phyloP scores from a whole-genome alignment of 2,888 invertebrate species.

The Apamea epomidion region DNA sequence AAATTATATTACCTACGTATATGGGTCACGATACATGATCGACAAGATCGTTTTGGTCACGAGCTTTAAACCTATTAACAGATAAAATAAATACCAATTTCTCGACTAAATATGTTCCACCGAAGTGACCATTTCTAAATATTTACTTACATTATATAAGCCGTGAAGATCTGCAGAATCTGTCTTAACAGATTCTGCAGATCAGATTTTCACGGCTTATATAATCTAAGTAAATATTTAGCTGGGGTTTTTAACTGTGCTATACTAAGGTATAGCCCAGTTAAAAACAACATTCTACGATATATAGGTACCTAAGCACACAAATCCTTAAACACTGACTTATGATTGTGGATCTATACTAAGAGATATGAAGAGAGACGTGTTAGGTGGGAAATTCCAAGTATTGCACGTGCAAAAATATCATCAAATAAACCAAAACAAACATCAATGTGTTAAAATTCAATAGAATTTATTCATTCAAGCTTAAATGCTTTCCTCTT shows the following conservation, averaged over 20 bases:
- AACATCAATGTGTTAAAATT: background rate
- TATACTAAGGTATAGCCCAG: background rate
- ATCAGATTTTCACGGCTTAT: too few species aligned
- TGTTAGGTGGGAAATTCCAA: constrained; percentile 9
- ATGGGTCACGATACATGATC: background rate
- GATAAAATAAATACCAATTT: constrained; percentile 9
- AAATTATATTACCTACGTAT: background rate
- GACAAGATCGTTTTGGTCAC: constrained; percentile 8
- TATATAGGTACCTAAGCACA: background rate
- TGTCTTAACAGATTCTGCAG: too few species aligned
- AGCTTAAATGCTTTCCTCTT: too few species aligned
- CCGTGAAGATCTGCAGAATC: background rate
- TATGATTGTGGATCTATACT: background rate
- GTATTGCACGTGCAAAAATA: background rate
- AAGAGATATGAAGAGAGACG: background rate
- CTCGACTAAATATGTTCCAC: background rate
- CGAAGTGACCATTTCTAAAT: background rate
- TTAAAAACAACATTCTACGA: background rate
- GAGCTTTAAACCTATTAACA: constrained; percentile 6
- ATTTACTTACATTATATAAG: background rate
- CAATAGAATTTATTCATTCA: background rate
- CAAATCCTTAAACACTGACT: background rate
- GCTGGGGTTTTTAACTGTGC: too few species aligned
- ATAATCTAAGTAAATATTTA: too few species aligned
- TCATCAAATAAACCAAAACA: background rate